These are phyloP conservation scores for Acrocephalus arundinaceus DNA, from an alignment of 2,113 vertebrate genomes.

Conservation along the genomic window DNA sequence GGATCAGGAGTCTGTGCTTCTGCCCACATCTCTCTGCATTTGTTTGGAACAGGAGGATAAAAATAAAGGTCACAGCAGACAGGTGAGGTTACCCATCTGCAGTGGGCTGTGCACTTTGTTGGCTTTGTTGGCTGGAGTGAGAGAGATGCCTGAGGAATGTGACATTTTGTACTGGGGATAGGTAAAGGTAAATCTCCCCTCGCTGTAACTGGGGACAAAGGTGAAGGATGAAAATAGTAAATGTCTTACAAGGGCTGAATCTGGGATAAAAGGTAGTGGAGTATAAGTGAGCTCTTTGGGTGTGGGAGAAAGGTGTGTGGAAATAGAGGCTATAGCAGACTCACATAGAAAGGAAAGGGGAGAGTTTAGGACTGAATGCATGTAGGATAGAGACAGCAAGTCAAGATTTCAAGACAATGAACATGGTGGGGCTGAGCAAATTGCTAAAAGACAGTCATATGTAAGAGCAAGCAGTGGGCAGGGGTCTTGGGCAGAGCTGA, in stretches of 20 bases:
- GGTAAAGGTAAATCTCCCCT: background rate
- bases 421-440: background rate
- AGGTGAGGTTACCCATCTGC: background rate
- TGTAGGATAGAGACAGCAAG: background rate
- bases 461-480: background rate
- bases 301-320: background rate
- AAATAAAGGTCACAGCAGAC: background rate
- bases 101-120: background rate
- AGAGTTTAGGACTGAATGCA: background rate
- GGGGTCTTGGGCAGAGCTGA: background rate
- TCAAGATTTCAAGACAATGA: background rate
- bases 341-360: background rate
- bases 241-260: background rate
- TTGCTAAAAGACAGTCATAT: background rate
- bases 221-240: background rate
- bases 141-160: background rate
- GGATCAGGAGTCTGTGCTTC: background rate
- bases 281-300: background rate
- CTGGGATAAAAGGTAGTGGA: background rate
- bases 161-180: background rate
- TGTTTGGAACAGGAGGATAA: background rate
- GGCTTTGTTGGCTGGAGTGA: background rate
- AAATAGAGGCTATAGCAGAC: background rate
- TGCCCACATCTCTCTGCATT: fast-evolving
- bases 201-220: constrained; percentile 1